phyloP scores from a whole-genome alignment of 2,888 invertebrate genomes.

The Epirrhoe tristata region DNA sequence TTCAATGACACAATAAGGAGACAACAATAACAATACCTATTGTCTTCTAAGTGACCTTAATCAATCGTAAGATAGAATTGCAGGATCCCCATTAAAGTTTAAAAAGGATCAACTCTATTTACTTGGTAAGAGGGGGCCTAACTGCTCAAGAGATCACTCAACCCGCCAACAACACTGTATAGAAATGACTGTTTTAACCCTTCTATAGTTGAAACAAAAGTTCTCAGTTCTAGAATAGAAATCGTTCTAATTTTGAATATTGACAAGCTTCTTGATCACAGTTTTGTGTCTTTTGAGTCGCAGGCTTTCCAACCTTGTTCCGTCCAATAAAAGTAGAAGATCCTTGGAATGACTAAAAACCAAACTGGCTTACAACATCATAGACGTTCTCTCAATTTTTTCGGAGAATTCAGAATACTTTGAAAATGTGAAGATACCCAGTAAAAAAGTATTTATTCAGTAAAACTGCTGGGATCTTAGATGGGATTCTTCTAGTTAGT shows the following conservation, averaged over 20 bases:
- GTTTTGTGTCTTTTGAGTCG: conserved; percentile 1
- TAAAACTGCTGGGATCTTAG: no score
- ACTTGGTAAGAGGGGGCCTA: conserved; percentile 34
- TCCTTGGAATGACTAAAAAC: no score
- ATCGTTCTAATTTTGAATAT: conserved; percentile 41
- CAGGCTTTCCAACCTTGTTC: not conserved
- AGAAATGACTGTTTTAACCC: conserved; percentile 47
- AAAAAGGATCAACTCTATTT: conserved; percentile 39
- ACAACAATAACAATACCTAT: not conserved
- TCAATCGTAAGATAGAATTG: conserved; percentile 13
- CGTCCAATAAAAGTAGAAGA: not conserved
- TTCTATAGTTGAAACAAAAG: conserved; percentile 45
- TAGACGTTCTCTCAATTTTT: no score
- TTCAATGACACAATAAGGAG: no score
- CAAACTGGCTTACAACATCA: no score
- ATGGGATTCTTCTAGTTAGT: no score
- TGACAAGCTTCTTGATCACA: conserved; percentile 25
- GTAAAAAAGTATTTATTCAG: no score
- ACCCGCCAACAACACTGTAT: conserved; percentile 41
- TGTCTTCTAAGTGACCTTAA: conserved; percentile 5
- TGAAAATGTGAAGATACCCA: no score
- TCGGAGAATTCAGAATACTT: no score
- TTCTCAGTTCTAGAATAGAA: conserved; percentile 42
- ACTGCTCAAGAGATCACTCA: conserved; percentile 43
- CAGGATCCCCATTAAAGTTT: conserved; percentile 22